Evolutionary conservation across 2,113 vertebrate species (phyloP).

Genomic region (Columba janthina): DNA sequence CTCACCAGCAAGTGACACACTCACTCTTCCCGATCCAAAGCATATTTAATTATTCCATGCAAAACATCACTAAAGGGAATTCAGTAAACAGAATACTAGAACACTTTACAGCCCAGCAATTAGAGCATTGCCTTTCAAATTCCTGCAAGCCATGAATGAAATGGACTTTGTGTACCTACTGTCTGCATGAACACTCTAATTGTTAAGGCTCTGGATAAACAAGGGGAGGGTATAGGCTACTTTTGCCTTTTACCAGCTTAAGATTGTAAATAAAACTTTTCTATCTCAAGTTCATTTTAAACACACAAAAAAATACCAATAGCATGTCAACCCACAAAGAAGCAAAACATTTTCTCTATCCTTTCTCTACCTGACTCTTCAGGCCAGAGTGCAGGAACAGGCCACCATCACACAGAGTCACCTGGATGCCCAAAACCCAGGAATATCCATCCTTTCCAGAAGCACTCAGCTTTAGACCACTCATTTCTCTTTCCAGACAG

Average conservation of each 20-base stretch:
- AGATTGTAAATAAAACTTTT: neutral
- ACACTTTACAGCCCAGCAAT: neutral
- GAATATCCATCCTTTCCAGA: neutral
- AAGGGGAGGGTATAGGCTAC: neutral
- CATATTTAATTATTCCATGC: neutral
- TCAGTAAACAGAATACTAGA: neutral
- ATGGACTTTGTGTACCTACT: neutral
- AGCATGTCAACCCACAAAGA: neutral
- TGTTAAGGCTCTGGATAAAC: conserved; percentile 2
- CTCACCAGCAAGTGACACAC: neutral
- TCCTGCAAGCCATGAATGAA: neutral
- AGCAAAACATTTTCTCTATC: neutral
- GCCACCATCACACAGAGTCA: neutral
- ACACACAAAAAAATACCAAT: neutral
- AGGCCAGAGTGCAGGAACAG: neutral
- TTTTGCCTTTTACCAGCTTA: neutral
- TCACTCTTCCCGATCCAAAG: neutral
- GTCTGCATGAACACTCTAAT: neutral
- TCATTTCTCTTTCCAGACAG: neutral
- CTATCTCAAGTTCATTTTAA: neutral
- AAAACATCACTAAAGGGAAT: neutral
- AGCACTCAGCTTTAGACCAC: neutral
- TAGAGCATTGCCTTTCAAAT: neutral
- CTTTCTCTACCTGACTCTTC: neutral
- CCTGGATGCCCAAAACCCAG: neutral